Base-by-base conservation (phyloP, 2,888 invertebrate species). In the Athalia rosae region DNA sequence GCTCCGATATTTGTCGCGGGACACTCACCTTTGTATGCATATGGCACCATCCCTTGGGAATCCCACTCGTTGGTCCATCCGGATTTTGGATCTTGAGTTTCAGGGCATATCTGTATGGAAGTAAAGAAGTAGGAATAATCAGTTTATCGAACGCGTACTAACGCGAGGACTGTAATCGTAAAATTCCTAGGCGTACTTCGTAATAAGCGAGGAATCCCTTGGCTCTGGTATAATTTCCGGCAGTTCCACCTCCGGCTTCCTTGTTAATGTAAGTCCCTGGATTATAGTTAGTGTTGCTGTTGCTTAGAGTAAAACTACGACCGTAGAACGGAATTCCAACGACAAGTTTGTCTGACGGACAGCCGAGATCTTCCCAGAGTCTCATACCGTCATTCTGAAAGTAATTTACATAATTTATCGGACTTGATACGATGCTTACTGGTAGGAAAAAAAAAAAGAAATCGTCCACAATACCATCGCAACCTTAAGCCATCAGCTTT, bases 291-390 rank as follows among this genome's bases (percentile, higher is more conserved):
- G 92, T 96, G 89, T 96, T 97, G 9, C 96, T 94, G 77, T 92
- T 93, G 77, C 96, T 94, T 43, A 97, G 91, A 0, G 97, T 97
- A 88, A 94, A 97, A 1, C 95, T 95, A 76, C 97, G 93, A 0
- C 97, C 97, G 88, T 97, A 97, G 91, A 97, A 96, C 0, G 97
- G 97, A 74, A 97, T 93, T 13, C 97, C 97, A 2, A 97, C 96
- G 0, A 97, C 94, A 58, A 97, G 90, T 89, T 97, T 97, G 88
- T 96, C 95, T 1, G 95, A 93, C 0, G 96, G 95, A 82, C 97
- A 97, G 3, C 97, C 97, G 91, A 95, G 95, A 83, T 96, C 95
- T 82, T 96, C 97, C 97, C 97, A 98, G 15, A 97, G 91, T 79
- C 94, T 92, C 13, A 97, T 92, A 47, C 97, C 97, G 85, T 97